These are phyloP conservation scores for Anomalospiza imberbis DNA, from an alignment of 2,797 vertebrate genomes.

Conservation along the genomic window DNA sequence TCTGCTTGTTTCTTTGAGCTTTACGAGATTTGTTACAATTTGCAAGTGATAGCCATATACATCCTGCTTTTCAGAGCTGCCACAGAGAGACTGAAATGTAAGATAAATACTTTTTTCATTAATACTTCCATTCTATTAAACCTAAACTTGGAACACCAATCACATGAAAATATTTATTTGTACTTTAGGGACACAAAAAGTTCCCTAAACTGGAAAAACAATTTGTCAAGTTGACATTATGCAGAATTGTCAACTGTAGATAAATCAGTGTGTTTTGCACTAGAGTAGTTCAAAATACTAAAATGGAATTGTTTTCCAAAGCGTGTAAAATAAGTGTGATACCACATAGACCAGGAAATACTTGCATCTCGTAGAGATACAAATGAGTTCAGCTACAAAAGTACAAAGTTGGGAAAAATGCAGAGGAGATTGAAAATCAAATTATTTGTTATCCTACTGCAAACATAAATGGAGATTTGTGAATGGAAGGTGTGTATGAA, in stretches of 20 bases:
- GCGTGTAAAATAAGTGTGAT: not conserved
- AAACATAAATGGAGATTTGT: not conserved
- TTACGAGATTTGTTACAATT: not conserved
- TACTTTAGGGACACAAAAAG: not conserved
- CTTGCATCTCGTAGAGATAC: not conserved
- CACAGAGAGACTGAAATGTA: not conserved
- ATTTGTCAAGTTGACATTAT: not conserved
- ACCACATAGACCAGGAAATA: not conserved
- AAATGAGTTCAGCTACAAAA: not conserved
- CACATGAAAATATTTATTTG: constrained; percentile 1
- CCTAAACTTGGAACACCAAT: not conserved
- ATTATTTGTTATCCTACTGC: not conserved
- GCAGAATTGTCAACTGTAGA: not conserved
- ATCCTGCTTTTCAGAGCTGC: not conserved
- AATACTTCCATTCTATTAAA: not conserved
- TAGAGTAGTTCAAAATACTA: not conserved
- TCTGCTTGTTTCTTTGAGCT: not conserved
- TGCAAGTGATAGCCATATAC: not conserved
- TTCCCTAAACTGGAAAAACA: not conserved
- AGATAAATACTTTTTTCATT: not conserved
- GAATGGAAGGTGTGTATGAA: not conserved
- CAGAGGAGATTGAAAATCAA: not conserved
- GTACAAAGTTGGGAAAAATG: not conserved
- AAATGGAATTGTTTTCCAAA: not conserved
- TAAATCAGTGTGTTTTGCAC: not conserved